These are phyloP conservation scores for Coboldia fuscipes DNA, from an alignment of 1,140 invertebrate genomes.

Conservation along the genomic window DNA sequence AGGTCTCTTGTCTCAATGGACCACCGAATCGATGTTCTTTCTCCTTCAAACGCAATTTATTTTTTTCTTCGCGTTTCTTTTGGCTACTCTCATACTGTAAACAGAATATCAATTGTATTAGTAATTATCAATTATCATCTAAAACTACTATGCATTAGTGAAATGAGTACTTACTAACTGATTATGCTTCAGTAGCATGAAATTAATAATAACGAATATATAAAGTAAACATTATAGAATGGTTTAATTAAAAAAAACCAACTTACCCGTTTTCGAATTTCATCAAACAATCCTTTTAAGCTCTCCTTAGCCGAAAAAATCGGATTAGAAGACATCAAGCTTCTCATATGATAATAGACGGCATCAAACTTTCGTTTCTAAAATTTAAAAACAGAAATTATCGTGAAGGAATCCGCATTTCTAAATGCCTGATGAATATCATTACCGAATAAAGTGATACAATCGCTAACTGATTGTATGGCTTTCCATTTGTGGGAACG, in stretches of 20 bases:
- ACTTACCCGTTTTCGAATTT: slow-evolving; percentile 16
- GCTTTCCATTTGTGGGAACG: slow-evolving; percentile 83
- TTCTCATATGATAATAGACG: slow-evolving; percentile 93
- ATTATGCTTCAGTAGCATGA: slow-evolving; percentile 3
- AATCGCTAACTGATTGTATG: slow-evolving; percentile 88
- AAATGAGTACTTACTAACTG: too few species aligned
- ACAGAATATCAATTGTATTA: too few species aligned
- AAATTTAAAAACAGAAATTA: slow-evolving; percentile 15
- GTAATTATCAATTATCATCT: too few species aligned
- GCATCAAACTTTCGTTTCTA: slow-evolving; percentile 85
- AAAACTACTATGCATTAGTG: slow-evolving; percentile 48
- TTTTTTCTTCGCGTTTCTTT: slow-evolving; percentile 28
- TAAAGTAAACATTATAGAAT: not conserved
- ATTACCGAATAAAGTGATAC: slow-evolving; percentile 74
- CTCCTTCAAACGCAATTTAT: slow-evolving; percentile 32
- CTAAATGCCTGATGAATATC: slow-evolving; percentile 9
- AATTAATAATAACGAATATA: not conserved
- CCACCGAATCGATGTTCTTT: slow-evolving; percentile 25
- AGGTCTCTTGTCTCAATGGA: slow-evolving; percentile 50
- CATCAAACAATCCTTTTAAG: slow-evolving; percentile 73
- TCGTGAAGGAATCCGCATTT: too few species aligned
- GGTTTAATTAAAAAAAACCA: not conserved
- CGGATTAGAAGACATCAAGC: slow-evolving; percentile 82
- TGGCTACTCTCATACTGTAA: too few species aligned
- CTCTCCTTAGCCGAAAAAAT: slow-evolving; percentile 75